Percentiles rank a stretch among this genome's conserved stretches.
Evolutionary conservation across 1,140 invertebrate species (phyloP).

Genomic region (Caenorhabditis briggsae): DNA sequence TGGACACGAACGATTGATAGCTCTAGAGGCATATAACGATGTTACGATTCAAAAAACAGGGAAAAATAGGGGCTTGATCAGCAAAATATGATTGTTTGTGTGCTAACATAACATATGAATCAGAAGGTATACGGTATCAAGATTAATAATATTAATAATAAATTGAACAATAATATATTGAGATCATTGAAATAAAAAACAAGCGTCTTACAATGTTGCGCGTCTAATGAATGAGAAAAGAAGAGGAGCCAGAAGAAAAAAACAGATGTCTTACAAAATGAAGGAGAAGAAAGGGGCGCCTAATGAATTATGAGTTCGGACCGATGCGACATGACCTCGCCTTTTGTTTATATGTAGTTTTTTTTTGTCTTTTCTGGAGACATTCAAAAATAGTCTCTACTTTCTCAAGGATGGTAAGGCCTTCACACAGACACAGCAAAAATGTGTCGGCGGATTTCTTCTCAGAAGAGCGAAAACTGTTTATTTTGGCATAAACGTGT

Average conservation of each 20-base stretch:
- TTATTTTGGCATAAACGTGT: constrained; percentile 50
- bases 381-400: constrained; percentile 3
- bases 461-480: constrained; percentile 1
- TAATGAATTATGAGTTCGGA: constrained; percentile 45
- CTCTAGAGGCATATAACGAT: neutral
- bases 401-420: neutral
- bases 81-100: constrained; percentile 27
- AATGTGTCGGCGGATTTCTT: constrained; percentile 23
- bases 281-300: neutral
- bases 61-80: constrained; percentile 17
- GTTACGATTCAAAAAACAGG: neutral
- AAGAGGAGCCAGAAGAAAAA: neutral
- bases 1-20: neutral
- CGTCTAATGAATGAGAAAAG: neutral
- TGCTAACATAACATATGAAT: neutral
- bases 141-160: neutral
- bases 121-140: neutral
- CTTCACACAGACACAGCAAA: neutral
- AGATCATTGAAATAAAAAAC: neutral
- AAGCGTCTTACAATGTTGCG: neutral
- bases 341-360: constrained; percentile 1
- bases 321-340: constrained; percentile 19
- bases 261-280: constrained; percentile 21
- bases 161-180: neutral
- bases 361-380: neutral